A percentile compares a stretch with the other conserved stretches of the same genome.
These are phyloP conservation scores for Rhopalosiphum nymphaeae DNA, from an alignment of 2,888 invertebrate species.

Conservation along the genomic window DNA sequence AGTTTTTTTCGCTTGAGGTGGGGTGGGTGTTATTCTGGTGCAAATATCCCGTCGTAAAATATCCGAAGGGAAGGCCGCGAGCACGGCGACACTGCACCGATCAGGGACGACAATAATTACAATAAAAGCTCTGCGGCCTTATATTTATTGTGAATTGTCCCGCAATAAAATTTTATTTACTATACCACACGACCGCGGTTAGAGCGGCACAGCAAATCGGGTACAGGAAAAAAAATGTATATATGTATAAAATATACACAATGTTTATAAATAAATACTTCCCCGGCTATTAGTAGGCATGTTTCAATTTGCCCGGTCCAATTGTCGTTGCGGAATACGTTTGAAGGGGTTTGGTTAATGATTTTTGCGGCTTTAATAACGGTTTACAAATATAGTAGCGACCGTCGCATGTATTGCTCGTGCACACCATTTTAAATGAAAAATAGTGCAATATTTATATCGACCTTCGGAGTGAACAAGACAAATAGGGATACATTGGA, in stretches of 20 bases:
- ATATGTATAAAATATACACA: neutral
- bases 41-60: conserved; percentile 55
- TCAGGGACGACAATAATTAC: conserved; percentile 59
- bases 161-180: conserved; percentile 63
- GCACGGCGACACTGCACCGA: conserved; percentile 19
- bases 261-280: neutral
- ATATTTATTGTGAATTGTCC: conserved; percentile 45
- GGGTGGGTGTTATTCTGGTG: neutral
- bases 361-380: conserved; percentile 50
- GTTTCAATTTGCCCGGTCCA: conserved; percentile 47
- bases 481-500: neutral
- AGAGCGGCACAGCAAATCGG: conserved; percentile 12
- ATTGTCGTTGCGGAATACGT: neutral
- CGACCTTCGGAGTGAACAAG: neutral
- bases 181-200: conserved; percentile 3
- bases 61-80: conserved; percentile 17
- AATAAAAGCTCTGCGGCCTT: conserved; percentile 58
- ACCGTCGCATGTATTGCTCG: neutral
- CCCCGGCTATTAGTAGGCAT: neutral
- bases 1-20: neutral
- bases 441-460: neutral
- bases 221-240: neutral
- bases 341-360: conserved; percentile 36
- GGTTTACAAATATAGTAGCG: neutral
- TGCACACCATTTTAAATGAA: conserved; percentile 12